These are phyloP conservation scores for Tamandua tetradactyla DNA, from an alignment of 2,797 vertebrate genomes.

Conservation along the genomic window DNA sequence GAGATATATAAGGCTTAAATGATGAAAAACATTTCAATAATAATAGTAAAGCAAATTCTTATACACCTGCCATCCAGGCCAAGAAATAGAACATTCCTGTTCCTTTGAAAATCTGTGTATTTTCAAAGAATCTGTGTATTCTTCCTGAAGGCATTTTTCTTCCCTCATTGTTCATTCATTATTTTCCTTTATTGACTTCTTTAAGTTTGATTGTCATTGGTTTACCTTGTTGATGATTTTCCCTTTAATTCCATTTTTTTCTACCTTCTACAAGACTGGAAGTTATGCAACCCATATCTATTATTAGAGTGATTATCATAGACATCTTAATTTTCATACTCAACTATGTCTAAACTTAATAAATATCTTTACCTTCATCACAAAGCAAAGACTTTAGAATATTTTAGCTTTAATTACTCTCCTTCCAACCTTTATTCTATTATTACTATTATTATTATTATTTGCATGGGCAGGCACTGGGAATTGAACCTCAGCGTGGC, in stretches of 20 bases:
- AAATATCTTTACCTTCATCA: background rate
- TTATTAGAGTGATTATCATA: background rate
- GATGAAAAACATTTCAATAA: background rate
- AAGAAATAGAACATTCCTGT: background rate
- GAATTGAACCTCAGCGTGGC: no score
- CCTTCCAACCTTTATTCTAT: background rate
- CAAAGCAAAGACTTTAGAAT: background rate
- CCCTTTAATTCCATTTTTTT: background rate
- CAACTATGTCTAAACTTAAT: background rate
- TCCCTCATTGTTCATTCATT: background rate
- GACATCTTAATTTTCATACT: background rate
- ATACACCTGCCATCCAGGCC: background rate
- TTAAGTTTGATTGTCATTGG: background rate
- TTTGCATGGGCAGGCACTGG: no score
- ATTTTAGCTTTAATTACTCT: background rate
- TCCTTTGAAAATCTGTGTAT: background rate
- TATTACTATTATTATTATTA: no score
- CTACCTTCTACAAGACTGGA: background rate
- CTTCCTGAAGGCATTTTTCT: background rate
- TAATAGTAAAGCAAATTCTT: background rate
- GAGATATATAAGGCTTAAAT: background rate
- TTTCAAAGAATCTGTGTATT: no score
- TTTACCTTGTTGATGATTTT: background rate
- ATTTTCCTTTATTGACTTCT: background rate
- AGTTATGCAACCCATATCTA: background rate